Base-by-base conservation (phyloP, 1,140 invertebrate species). In the Papilio aristodemus region DNA sequence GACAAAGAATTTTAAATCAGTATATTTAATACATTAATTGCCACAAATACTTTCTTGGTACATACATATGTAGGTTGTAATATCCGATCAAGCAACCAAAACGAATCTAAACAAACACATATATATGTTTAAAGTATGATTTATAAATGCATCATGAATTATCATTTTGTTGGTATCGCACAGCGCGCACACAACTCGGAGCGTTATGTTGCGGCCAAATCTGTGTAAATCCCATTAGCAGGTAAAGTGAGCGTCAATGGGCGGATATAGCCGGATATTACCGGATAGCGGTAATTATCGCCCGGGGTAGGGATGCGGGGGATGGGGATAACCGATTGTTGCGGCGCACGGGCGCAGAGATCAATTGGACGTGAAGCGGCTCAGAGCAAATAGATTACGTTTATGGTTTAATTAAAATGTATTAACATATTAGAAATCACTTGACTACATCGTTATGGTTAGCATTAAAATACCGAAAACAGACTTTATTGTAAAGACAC, bases 181-280 rank as follows among this genome's bases (percentile, higher is more conserved):
- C 9, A 22, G 5, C n/a, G 10, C 46, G 19, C 22, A 54, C 22
- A 39, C 32, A 39, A 60, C 19, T 60, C 13, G 5, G 59, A 11
- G 63, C 19, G 63, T 17, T 46, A 66, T 46, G 27, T n/a, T 27
- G 22, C 63, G 63, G 41, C 14, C 36, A 50, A 73, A 76, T 74
- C 67, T 69, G 17, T 67, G 54, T 37, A 43, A 76, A 79, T 77
- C 73, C 73, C 73, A 73, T 77, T 77, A 75, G 60, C 70, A 69
- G 75, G 71, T 70, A 68, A 70, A 73, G 71, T 73, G 70, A 64
- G 77, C 75, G 71, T 72, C 75, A 77, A 77, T 79, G 75, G 75
- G 59, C 70, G 73, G 38, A 39, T 37, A 60, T 64, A 10, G 62
- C 67, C 68, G 71, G 64, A 59, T 38, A 75, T 72, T 71, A 75